Evolutionary conservation across 1,140 invertebrate species (phyloP), one percentile per base, ranked within the genome.

Genomic region (Harlomillsia oculata): DNA sequence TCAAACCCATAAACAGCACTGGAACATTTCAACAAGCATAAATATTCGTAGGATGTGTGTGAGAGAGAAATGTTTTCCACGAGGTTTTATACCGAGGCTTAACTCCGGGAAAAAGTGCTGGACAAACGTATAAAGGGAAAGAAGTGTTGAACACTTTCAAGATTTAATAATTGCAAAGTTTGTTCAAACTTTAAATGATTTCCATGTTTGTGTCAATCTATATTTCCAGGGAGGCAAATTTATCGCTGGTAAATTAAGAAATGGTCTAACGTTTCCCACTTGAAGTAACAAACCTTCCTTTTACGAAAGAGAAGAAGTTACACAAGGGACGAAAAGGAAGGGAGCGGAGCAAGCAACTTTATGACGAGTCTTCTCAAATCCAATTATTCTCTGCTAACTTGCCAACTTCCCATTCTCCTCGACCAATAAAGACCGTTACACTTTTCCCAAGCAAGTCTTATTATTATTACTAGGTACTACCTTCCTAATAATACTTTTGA

Each of bases 1-100:
- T n/a, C n/a, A 51, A 57, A 43, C 46, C 55, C 55, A 57, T 57
- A 57, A 57, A 57, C 55, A 50, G 48, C 37, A 34, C 46, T 41
- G 46, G 48, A 50, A 32, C 46, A 57, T 57, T 57, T 41, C 25
- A 43, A 11, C 14, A 43, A 48, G 25, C 30, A 57, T 57, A 57
- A 57, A 57, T 57, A n/a, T n/a, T n/a, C n/a, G n/a, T n/a, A n/a
- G n/a, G n/a, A n/a, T n/a, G n/a, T n/a, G n/a, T n/a, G n/a, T n/a
- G n/a, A n/a, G n/a, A n/a, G n/a, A n/a, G n/a, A n/a, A n/a, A n/a
- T n/a, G n/a, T n/a, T n/a, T n/a, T n/a, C n/a, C n/a, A n/a, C n/a
- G n/a, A n/a, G n/a, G n/a, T n/a, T n/a, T n/a, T n/a, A n/a, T n/a
- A n/a, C n/a, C n/a, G n/a, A n/a, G n/a, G n/a, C n/a, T n/a, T n/a